Percentiles rank a stretch among this genome's conserved stretches.
These are phyloP conservation scores for Pteromalus puparum DNA, from an alignment of 1,140 invertebrate species.

Conservation along the genomic window DNA sequence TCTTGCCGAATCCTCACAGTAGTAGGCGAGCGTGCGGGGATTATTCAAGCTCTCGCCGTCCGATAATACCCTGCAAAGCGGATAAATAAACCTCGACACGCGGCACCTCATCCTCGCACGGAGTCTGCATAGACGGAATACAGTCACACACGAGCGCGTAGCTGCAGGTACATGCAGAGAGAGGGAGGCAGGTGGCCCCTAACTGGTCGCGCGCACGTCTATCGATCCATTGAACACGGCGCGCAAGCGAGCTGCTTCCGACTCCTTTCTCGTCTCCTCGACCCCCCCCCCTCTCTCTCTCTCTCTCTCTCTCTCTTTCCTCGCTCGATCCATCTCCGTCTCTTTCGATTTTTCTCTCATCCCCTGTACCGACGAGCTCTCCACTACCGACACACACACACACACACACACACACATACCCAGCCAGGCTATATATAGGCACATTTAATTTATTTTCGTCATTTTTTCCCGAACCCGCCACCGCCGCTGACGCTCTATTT, in stretches of 20 bases:
- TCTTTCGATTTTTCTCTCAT: conserved; percentile 15
- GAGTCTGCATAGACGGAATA: too few species aligned
- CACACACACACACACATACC: too few species aligned
- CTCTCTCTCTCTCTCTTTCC: not conserved
- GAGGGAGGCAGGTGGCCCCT: not conserved
- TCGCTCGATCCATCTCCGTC: not conserved
- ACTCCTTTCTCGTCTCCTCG: not conserved
- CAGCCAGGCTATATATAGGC: too few species aligned
- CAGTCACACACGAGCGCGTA: not conserved
- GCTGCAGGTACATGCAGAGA: not conserved
- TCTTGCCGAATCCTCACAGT: too few species aligned
- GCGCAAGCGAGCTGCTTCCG: not conserved
- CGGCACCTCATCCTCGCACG: not conserved
- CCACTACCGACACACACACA: too few species aligned
- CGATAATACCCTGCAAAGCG: conserved; percentile 19
- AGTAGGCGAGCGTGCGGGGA: too few species aligned
- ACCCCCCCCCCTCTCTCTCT: not conserved
- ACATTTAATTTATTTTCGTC: conserved; percentile 36
- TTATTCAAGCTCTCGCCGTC: not conserved
- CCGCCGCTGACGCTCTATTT: too few species aligned
- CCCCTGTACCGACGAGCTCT: not conserved
- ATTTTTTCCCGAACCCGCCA: not conserved
- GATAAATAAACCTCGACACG: conserved; percentile 33
- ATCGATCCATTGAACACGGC: conserved; percentile 42
- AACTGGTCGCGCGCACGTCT: conserved; percentile 5